phyloP scores from a whole-genome alignment of 2,888 invertebrate species.

The Linnaemya tessellans region DNA sequence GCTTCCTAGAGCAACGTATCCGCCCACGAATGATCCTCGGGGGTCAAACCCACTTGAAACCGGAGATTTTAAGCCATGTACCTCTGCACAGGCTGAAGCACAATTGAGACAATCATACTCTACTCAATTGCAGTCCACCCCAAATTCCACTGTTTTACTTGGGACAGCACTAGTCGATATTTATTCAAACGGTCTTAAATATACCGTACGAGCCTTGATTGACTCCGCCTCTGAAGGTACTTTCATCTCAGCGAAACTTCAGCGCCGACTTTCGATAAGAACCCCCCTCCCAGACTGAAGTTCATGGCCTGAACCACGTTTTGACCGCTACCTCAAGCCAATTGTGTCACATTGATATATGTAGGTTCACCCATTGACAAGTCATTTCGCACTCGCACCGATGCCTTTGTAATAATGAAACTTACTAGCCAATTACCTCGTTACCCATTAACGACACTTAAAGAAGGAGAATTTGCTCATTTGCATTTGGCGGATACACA shows the following conservation, averaged over 20 bases:
- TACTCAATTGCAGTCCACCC: slow-evolving; percentile 29
- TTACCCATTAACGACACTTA: neutral
- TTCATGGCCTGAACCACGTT: neutral
- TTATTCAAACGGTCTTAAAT: neutral
- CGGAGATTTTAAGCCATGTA: neutral
- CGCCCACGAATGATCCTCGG: neutral
- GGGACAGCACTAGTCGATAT: slow-evolving; percentile 31
- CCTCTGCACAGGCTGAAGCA: neutral
- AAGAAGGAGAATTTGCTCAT: neutral
- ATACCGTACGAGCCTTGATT: slow-evolving; percentile 16
- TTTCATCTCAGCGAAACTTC: too few species aligned
- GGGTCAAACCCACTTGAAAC: neutral
- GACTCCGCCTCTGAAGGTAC: slow-evolving; percentile 22
- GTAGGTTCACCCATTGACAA: slow-evolving; percentile 15
- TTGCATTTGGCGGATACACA: slow-evolving; percentile 2
- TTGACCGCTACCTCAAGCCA: neutral
- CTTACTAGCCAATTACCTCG: neutral
- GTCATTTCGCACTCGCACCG: neutral
- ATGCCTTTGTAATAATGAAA: slow-evolving; percentile 10
- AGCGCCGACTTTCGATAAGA: neutral
- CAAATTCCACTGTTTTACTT: neutral
- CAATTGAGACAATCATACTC: slow-evolving; percentile 16
- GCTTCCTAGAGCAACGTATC: neutral
- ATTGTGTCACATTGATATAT: neutral
- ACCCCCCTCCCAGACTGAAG: neutral